Evolutionary conservation across 1,140 invertebrate genomes (phyloP).

Genomic region (Euwallacea similis): DNA sequence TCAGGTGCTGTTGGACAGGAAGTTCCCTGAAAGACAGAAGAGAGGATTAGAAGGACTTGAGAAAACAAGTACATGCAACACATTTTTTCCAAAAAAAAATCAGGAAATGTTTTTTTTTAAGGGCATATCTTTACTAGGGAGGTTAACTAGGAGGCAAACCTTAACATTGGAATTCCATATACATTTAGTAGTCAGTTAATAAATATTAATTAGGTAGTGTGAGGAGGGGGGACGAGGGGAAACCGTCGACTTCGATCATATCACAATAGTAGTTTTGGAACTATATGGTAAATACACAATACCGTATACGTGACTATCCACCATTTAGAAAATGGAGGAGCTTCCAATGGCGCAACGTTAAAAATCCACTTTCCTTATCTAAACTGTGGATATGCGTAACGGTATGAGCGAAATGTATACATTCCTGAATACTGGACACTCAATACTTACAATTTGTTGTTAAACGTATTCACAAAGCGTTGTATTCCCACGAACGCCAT

Average conservation of each 20-base stretch:
- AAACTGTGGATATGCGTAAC: background rate
- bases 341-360: background rate
- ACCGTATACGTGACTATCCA: background rate
- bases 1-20: slow-evolving; percentile 83
- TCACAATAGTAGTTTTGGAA: background rate
- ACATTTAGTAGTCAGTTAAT: background rate
- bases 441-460: slow-evolving; percentile 52
- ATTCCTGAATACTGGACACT: background rate
- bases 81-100: slow-evolving; percentile 1
- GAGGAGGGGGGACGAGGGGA: background rate
- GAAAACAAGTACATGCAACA: background rate
- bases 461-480: slow-evolving; percentile 53
- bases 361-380: background rate
- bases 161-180: background rate
- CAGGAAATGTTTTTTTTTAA: background rate
- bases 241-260: background rate
- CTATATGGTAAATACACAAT: background rate
- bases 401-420: background rate
- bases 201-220: background rate
- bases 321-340: background rate
- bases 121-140: background rate
- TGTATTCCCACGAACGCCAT: slow-evolving; percentile 49
- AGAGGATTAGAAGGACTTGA: slow-evolving; percentile 16
- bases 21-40: slow-evolving; percentile 66
- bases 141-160: background rate